A percentile compares a stretch with the other conserved stretches of the same genome.
These are phyloP conservation scores for Centropus unirufus DNA, from an alignment of 2,113 vertebrate species.

Conservation along the genomic window DNA sequence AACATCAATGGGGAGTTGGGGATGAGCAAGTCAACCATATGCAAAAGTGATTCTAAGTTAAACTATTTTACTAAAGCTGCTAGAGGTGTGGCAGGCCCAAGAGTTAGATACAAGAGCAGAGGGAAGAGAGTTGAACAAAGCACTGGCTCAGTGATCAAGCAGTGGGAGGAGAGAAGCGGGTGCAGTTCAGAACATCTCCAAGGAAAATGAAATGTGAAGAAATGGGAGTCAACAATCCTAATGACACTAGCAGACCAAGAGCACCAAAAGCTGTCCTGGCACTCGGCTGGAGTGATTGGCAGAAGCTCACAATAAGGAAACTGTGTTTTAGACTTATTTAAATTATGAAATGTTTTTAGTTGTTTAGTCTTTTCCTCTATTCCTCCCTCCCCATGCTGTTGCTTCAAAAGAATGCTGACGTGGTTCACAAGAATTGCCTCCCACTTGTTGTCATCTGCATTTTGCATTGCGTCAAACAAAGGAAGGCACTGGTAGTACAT, in stretches of 20 bases:
- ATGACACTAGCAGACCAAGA: not conserved
- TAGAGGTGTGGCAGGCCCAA: not conserved
- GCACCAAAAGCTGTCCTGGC: not conserved
- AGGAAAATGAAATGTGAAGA: not conserved
- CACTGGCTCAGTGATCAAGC: not conserved
- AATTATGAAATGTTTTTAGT: not conserved
- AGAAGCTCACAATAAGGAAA: not conserved
- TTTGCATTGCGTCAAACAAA: conserved; percentile 44
- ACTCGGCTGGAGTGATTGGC: not conserved
- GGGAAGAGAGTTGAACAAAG: not conserved
- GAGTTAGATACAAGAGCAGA: not conserved
- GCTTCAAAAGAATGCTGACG: conserved; percentile 12
- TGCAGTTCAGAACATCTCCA: not conserved
- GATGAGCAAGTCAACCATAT: not conserved
- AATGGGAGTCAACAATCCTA: not conserved
- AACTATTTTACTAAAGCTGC: not conserved
- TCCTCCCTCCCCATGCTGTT: not conserved
- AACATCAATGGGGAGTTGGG: not conserved
- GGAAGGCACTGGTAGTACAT: not conserved
- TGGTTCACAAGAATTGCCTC: conserved; percentile 17
- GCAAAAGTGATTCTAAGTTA: not conserved
- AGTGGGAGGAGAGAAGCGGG: not conserved
- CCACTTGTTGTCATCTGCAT: conserved; percentile 11
- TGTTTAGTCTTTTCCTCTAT: not conserved
- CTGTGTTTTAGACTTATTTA: not conserved